phyloP scores from a whole-genome alignment of 1,140 invertebrate genomes.

The Drosophila rufa region DNA sequence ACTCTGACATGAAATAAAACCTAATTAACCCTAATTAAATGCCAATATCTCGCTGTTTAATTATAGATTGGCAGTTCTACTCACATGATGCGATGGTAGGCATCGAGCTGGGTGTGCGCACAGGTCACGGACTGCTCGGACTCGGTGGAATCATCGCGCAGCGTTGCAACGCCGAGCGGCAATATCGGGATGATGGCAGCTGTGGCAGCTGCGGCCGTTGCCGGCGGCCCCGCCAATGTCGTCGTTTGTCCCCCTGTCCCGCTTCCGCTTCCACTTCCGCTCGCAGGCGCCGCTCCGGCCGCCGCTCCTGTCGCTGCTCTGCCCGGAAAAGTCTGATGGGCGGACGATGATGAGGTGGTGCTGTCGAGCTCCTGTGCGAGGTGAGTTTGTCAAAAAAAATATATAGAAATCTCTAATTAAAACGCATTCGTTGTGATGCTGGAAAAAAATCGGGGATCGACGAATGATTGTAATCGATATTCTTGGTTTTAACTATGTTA shows the following conservation, averaged over 20 bases:
- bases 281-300: constrained; percentile 16
- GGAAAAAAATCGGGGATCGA: constrained; percentile 8
- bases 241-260: constrained; percentile 73
- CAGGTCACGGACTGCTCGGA: constrained; percentile 85
- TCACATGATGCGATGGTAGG: constrained; percentile 85
- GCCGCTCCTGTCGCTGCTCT: constrained; percentile 43
- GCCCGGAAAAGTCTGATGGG: constrained; percentile 38
- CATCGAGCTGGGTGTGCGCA: constrained; percentile 80
- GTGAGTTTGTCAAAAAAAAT: not conserved
- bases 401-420: not conserved
- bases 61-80: constrained; percentile 28
- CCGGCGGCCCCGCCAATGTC: constrained; percentile 84
- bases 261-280: constrained; percentile 65
- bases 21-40: not conserved
- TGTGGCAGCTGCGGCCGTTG: constrained; percentile 85
- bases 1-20: not conserved
- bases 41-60: not conserved
- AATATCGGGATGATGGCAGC: constrained; percentile 85
- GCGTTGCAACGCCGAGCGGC: constrained; percentile 84
- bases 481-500: not conserved
- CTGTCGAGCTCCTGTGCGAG: constrained; percentile 69
- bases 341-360: constrained; percentile 76
- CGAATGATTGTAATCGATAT: not conserved
- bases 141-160: constrained; percentile 85
- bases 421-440: not conserved